Base-by-base conservation (phyloP, 2,797 vertebrate species). In the Carduelis carduelis region DNA sequence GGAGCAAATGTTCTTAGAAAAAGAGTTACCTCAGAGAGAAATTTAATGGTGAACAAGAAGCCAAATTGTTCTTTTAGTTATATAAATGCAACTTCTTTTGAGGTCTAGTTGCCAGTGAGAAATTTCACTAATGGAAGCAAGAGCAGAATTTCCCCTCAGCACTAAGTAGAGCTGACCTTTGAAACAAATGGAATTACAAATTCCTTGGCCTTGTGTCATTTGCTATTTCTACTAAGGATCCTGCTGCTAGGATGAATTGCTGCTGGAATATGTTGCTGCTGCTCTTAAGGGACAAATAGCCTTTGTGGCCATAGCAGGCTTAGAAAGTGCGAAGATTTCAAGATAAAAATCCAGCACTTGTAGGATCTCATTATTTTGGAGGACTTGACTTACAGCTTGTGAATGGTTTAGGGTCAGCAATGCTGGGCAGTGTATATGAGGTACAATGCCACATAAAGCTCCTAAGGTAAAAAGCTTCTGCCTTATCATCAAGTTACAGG, bases 151-250 rank as follows among this genome's bases (percentile, higher is more conserved):
- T 87, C 57, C 49, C 61, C 47, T 93, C 55, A 35, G 77, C 69
- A 53, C 50, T 85, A 72, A 94, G 59, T 37, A 83, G 49, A 93
- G 20, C 52, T 88, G 91, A 95, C 91, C 77, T 95, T 94, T 94
- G 85, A 93, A 91, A 91, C 44, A 86, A 95, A 85, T 35, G 59
- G 74, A 49, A 86, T 91, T 88, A 81, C 9, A 14, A 76, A 90
- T 90, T 88, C 74, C 80, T 83, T 90, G 89, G 87, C 87, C 68
- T 92, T 81, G 49, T 84, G 60, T 92, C 75, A 64, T 50, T 85
- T 89, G 37, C 39, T 81, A 5, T 88, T 93, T 79, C 69, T 78
- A 17, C 46, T 78, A 87, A 52, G 59, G 65, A 65, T 83, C 52
- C 66, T 76, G 59, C 55, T 90, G 52, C 63, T 88, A 37, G 70